Evolutionary conservation across 1,140 invertebrate species (phyloP), one percentile per base, ranked within the genome.

Genomic region (Pomacea maculata): DNA sequence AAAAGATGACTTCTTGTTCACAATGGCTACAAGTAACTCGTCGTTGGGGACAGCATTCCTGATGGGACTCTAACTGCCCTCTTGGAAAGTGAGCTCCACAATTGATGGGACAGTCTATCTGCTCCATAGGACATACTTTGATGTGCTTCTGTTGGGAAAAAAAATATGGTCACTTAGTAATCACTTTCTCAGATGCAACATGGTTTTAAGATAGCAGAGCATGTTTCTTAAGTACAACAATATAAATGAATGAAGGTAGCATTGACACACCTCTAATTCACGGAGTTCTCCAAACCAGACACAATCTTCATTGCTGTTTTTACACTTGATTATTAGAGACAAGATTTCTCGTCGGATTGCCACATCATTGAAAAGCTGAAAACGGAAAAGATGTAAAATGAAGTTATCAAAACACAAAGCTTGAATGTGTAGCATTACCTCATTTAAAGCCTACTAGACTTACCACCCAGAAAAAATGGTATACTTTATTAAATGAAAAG

Each of bases 341-440:
- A 94, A 93, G 87, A 97, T 96, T 90, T 96, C 95, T 82, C 96
- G 92, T 80, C 94, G 94, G 0, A 95, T 96, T 84, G 94, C 96
- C 88, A 95, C 95, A 89, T 96, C 96, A 14, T 95, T 94, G 87
- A 96, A 97, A 76, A 96, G 93, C 91, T 96, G 95, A 34, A 79
- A 55, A 75, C 54, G 54, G 21, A 34, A 12, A 11, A 61, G 57
- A 61, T 17, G 11, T 14, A 61, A 61, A 6, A 61, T 61, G 4
- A 61, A 1, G 11, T 61, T 17, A 61, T 61, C 4, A 17, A 61
- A 61, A 70, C 29, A 70, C 5, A 70, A 70, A 45, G 34, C 34
- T 45, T 45, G 34, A 45, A 45, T 45, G 34, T 45, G 34, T 45
- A 45, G 2, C 6, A 45, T 45, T 45, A 6, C 34, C 34, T 45